Conservation (phyloP, 1,140 invertebrate species). For the Diorhabda carinulata region DNA sequence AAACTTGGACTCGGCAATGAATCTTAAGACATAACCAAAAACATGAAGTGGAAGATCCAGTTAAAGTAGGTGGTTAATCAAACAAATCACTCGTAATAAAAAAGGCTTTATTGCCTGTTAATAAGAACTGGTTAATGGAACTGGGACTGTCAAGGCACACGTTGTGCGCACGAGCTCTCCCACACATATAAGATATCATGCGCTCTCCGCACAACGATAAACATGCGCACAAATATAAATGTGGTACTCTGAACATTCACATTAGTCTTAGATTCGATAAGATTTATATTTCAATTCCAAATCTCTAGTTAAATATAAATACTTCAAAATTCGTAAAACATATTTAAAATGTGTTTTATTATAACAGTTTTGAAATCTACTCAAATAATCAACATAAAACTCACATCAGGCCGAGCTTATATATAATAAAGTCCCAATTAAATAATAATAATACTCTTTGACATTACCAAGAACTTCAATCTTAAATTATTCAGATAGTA, state of each 20-base stretch:
- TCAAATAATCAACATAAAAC: neutral
- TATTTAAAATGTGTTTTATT: conserved; percentile 45
- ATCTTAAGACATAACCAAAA: too few species aligned
- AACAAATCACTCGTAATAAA: too few species aligned
- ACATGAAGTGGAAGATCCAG: too few species aligned
- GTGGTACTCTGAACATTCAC: neutral
- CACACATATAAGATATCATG: too few species aligned
- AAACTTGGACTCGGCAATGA: too few species aligned
- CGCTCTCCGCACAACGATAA: too few species aligned
- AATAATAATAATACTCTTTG: neutral
- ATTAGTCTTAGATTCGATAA: conserved; percentile 31
- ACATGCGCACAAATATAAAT: too few species aligned
- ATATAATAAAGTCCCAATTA: neutral
- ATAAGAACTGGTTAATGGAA: too few species aligned
- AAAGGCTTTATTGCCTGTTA: too few species aligned
- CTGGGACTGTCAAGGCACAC: too few species aligned
- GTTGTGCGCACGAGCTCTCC: too few species aligned
- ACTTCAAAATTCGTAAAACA: conserved; percentile 37
- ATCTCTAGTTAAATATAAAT: conserved; percentile 41
- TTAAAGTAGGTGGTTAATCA: too few species aligned
- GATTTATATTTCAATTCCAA: conserved; percentile 17
- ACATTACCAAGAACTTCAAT: neutral
- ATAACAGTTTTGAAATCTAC: conserved; percentile 40
- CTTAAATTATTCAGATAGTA: neutral
- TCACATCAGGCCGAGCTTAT: neutral